phyloP scores from a whole-genome alignment of 2,113 vertebrate genomes.

The Jaculus jaculus region DNA sequence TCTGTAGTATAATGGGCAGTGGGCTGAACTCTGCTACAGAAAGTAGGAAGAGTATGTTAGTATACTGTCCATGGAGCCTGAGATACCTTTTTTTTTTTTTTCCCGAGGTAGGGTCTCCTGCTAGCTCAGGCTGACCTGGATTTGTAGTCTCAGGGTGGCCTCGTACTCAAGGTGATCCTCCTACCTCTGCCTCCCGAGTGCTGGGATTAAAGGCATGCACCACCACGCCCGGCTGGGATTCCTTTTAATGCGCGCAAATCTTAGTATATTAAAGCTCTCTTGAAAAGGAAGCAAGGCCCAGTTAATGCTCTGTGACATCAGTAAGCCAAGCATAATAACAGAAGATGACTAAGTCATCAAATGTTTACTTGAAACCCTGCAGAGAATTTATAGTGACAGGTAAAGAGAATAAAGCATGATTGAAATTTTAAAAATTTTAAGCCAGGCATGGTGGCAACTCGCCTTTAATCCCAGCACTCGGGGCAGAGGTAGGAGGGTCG shows the following conservation, averaged over 20 bases:
- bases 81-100: constrained; percentile 63
- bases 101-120: too few species aligned
- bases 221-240: too few species aligned
- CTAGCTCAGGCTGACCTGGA: too few species aligned
- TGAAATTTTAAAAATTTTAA: background rate
- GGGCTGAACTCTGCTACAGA: constrained; percentile 8
- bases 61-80: background rate
- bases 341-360: background rate
- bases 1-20: constrained; percentile 34
- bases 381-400: constrained; percentile 1
- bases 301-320: constrained; percentile 44
- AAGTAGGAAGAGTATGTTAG: constrained; percentile 4
- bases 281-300: constrained; percentile 50
- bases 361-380: background rate
- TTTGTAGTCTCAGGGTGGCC: too few species aligned
- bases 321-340: constrained; percentile 29
- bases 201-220: too few species aligned
- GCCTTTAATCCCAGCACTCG: too few species aligned
- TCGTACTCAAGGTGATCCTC: too few species aligned
- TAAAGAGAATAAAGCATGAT: background rate
- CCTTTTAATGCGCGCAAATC: constrained; percentile 61
- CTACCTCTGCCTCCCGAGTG: too few species aligned
- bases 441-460: too few species aligned
- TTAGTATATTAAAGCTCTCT: background rate
- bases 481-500: too few species aligned